Base-by-base conservation (phyloP, 2,113 vertebrate species). In the Meles meles region DNA sequence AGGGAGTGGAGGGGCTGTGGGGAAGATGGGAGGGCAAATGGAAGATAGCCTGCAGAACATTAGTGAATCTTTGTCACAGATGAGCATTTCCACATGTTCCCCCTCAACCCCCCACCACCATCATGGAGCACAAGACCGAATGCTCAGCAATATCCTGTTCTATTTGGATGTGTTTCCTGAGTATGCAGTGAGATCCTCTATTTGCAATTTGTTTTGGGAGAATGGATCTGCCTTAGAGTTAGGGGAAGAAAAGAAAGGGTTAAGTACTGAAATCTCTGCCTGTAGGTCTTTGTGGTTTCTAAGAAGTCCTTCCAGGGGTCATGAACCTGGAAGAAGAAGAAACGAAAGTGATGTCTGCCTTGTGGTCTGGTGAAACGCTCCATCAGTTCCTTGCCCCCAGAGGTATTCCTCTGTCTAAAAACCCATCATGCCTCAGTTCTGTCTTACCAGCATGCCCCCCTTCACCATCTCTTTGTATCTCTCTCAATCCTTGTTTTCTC, bases 171-270 rank as follows among this genome's bases (percentile, higher is more conserved):
- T 17, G 1, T 85, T 74, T 85, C 44, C 84, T 92, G 79, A 37
- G 47, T 37, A 23, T 34, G 49, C 85, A 37, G 52, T 61, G 59
- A 47, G 52, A 29, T 63, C 39, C 44, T 67, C 37, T 37, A 4
- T 81, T 63, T 61, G 76, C 6, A 44, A 11, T 71, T 92, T 42
- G 12, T 86, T 83, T 42, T 72, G 84, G 76, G 49, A 79, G 20
- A 96, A 79, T 10, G 27, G 42, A 49, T 97, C 34, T 93, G 37
- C 61, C 42, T 69, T 57, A 71, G 21, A 87, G 31, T 17, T 65
- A n/a, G 15, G 27, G 34, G 37, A 39, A 59, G 57, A 65, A 90
- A 59, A 65, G 44, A 86, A 44, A 2, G 5, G 20, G 39, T 8
- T 37, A 90, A 83, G 39, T 15, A 31, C 13, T 18, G 29, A 71